These are phyloP conservation scores for Bungarus multicinctus DNA, from an alignment of 2,113 vertebrate genomes.

Conservation along the genomic window DNA sequence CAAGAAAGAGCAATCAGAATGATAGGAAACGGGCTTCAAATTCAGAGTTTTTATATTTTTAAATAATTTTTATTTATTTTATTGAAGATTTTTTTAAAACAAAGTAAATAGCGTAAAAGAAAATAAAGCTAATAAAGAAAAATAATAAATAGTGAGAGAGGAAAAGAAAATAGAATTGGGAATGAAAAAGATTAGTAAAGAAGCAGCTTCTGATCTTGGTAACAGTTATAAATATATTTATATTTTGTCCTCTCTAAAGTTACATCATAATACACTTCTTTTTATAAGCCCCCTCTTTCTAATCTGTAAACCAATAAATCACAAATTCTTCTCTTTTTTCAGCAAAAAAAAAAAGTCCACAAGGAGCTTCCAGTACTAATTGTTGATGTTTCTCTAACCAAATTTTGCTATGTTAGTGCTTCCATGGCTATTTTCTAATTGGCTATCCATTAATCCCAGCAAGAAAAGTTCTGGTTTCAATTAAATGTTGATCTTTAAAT, in stretches of 20 bases:
- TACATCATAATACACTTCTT: not conserved
- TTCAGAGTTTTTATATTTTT: not conserved
- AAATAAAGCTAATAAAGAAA: not conserved
- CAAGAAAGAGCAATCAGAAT: not conserved
- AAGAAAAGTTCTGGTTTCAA: not conserved
- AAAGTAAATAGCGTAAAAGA: not conserved
- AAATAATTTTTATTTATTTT: not conserved
- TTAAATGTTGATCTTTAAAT: not conserved
- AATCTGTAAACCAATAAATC: not conserved
- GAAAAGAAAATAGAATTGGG: not conserved
- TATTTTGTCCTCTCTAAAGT: not conserved
- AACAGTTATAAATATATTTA: not conserved
- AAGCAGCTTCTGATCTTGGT: not conserved
- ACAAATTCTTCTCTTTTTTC: not conserved
- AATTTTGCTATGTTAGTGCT: not conserved
- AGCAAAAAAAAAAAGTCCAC: not conserved
- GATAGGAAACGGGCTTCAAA: not conserved
- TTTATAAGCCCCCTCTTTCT: not conserved
- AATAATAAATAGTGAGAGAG: not conserved
- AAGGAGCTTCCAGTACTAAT: not conserved
- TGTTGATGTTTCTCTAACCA: not conserved
- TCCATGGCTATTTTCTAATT: not conserved
- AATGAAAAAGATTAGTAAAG: not conserved
- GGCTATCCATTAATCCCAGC: not conserved
- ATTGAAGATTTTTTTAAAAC: not conserved